Evolutionary conservation across 2,113 vertebrate genomes (phyloP).

Genomic region (Ginglymostoma cirratum): DNA sequence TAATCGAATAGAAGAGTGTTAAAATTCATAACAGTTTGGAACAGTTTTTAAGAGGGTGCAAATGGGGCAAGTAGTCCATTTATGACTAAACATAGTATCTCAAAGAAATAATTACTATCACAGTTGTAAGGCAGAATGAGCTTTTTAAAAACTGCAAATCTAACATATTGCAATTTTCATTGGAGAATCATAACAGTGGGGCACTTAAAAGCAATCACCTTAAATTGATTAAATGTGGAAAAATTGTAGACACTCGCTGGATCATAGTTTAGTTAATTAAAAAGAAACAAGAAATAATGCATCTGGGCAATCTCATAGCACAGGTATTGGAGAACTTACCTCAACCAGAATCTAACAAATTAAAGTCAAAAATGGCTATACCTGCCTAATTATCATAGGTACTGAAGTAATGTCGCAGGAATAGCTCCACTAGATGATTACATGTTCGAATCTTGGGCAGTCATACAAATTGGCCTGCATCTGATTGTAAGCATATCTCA

Average conservation of each 20-base stretch:
- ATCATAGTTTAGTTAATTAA: background rate
- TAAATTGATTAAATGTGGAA: background rate
- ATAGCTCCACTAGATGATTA: background rate
- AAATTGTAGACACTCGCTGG: background rate
- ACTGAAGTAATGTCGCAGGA: background rate
- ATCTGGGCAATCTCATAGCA: background rate
- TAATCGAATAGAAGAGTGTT: background rate
- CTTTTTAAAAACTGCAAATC: background rate
- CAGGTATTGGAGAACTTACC: background rate
- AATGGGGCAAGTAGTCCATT: background rate
- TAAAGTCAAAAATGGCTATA: background rate
- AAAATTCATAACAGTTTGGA: background rate
- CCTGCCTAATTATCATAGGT: background rate
- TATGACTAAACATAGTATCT: background rate
- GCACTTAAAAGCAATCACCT: background rate
- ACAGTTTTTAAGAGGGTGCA: background rate
- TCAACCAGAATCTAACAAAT: background rate
- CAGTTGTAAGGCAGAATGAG: background rate
- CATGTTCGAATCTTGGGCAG: background rate
- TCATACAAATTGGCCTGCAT: background rate
- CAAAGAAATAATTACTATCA: background rate
- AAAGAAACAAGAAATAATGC: background rate
- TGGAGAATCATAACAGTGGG: background rate
- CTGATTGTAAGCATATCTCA: background rate
- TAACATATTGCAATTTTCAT: background rate